Evolutionary conservation across 92 coral and sea anemone genomes (phyloP), one percentile per base, ranked within the genome.

Genomic region (Epizoanthus rinbou): DNA sequence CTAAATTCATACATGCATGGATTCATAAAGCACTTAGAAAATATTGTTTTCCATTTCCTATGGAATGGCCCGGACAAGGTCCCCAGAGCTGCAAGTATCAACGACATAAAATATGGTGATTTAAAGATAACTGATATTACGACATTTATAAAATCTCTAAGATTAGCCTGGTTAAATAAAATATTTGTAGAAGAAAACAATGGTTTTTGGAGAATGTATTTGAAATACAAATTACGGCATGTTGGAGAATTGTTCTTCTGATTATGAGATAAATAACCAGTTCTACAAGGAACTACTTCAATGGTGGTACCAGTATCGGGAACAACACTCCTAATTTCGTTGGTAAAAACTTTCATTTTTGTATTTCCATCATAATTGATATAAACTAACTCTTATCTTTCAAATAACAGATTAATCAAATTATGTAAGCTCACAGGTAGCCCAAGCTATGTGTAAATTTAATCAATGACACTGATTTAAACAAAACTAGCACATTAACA

Each of bases 1-100:
- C 22, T 15, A 64, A 66, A 62, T 73, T 67, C 25, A 45, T 67
- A 68, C 73, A 69, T 68, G 64, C 53, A 47, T 22, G 45, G 52
- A 80, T 64, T 80, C 70, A 80, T 80, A 41, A 80, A 80, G 70
- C 64, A 80, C 43, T 64, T 80, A 57, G 84, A 80, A 57, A 80
- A 62, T 43, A 80, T 80, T 72, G 15, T 52, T 0, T 66, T 45
- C 62, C 64, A 9, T 45, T 80, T 23, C 39, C 69, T 50, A 33
- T 80, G 84, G 84, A 80, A 80, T 63, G 74, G 84, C 47, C 85
- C 75, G 3, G 85, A 80, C 66, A 78, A 78, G 66, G 63, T 78
- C 54, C 16, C 83, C 45, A 78, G 83, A 78, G 52, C 47, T 50
- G 39, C 83, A 23, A 67, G 68, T 21, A 65, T 80, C 21, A 80